Evolutionary conservation across 2,113 vertebrate genomes (phyloP).

Genomic region (Accipiter cooperii): DNA sequence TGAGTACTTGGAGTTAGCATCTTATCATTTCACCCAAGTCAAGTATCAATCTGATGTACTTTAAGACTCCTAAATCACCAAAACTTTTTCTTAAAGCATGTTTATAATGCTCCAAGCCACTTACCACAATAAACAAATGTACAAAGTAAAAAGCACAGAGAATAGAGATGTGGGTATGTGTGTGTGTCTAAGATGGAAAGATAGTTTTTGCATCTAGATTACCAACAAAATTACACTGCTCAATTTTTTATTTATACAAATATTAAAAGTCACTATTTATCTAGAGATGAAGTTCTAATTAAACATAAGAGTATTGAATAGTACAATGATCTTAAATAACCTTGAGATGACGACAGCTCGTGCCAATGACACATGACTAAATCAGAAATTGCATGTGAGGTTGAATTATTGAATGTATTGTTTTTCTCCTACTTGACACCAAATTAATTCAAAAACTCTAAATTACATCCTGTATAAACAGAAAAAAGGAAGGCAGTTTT

Average conservation of each 20-base stretch:
- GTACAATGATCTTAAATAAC: background rate
- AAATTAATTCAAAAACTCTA: background rate
- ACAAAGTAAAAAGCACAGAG: background rate
- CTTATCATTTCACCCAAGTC: background rate
- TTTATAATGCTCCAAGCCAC: background rate
- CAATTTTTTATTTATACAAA: background rate
- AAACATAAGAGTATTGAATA: background rate
- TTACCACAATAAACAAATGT: background rate
- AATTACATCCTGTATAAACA: background rate
- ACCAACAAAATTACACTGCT: background rate
- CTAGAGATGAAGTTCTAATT: background rate
- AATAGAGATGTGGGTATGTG: background rate
- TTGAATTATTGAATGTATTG: background rate
- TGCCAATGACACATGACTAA: background rate
- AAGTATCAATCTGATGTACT: background rate
- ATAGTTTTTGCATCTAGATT: background rate
- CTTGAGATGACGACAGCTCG: background rate
- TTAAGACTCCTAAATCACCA: background rate
- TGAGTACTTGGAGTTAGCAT: background rate
- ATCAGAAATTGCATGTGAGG: background rate
- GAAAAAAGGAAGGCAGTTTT: background rate
- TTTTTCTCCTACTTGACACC: background rate
- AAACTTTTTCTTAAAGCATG: background rate
- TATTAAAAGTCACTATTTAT: background rate
- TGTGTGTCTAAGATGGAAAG: background rate